Base-by-base conservation (phyloP, 2,888 invertebrate genomes). In the Ophion ventricosus region DNA sequence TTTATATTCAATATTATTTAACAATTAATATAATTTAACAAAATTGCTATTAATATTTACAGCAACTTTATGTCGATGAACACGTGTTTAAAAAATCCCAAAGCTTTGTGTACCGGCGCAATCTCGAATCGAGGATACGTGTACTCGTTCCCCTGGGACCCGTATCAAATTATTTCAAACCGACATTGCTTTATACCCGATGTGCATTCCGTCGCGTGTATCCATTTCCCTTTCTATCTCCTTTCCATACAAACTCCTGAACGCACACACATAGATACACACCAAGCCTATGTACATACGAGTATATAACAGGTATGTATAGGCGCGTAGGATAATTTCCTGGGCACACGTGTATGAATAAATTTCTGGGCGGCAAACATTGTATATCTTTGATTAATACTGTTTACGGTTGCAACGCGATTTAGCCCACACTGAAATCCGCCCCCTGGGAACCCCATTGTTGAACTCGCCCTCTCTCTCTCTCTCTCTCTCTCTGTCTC, bases 301-400 rank as follows among this genome's bases (percentile, higher is more conserved):
- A 54, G n/a, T 4, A 54, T 54, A 17, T 54, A 0, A 49, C 49
- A 7, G 4, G 26, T 66, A 43, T 25, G 8, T 43, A 67, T 17
- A 67, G 23, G 43, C 35, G 7, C 26, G 56, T 43, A 35, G 70
- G 35, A 80, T 73, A 57, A 73, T 64, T 73, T 63, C 35, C 29
- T 40, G 14, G 26, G 35, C 59, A 75, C 84, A 29, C 76, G 67
- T 67, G 43, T 73, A 76, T 82, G 82, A 82, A 82, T 84, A 80
- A 80, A 84, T 84, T 75, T 64, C 63, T 79, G 75, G 66, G 29
- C 35, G 76, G 82, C 66, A 76, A 84, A 76, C 79, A 82, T 84
- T 82, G 82, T 75, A 79, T 82, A 76, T 82, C 79, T 82, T 84
- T 84, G 84, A 84, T 84, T 84, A 79, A 84, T 84, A 84, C 82